Percentiles rank a stretch among this genome's conserved stretches.
These are phyloP conservation scores for Aurelia aurita DNA, from an alignment of 30 jellyfish, hydroid and myxozoan species.

Conservation along the genomic window DNA sequence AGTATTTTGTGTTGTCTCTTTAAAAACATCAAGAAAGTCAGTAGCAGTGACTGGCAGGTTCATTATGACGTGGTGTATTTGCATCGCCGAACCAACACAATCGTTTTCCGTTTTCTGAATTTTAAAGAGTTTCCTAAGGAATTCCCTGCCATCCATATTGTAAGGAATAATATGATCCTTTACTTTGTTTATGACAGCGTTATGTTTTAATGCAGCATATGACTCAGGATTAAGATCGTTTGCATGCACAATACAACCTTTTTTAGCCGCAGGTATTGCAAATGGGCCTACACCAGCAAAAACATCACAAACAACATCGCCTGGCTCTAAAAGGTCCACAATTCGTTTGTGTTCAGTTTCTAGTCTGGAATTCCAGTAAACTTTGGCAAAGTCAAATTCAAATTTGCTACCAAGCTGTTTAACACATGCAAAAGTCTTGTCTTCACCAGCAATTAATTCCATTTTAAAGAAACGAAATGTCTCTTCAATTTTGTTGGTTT, in stretches of 20 bases:
- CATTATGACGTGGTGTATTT: slow-evolving; percentile 79
- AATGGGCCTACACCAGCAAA: slow-evolving; percentile 99
- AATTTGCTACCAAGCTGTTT: slow-evolving; percentile 90
- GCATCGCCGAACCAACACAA: not conserved
- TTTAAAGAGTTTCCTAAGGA: slow-evolving; percentile 27
- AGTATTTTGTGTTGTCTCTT: not conserved
- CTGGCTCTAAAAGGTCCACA: slow-evolving; percentile 57
- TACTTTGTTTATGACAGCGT: slow-evolving; percentile 74
- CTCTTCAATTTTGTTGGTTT: slow-evolving; percentile 84
- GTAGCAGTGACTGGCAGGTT: slow-evolving; percentile 95
- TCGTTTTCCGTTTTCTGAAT: not conserved
- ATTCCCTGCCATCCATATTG: slow-evolving; percentile 88
- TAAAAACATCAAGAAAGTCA: slow-evolving; percentile 84
- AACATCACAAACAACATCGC: slow-evolving; percentile 92
- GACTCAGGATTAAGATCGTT: slow-evolving; percentile 92
- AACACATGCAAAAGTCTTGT: slow-evolving; percentile 79
- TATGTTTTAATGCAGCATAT: slow-evolving; percentile 69
- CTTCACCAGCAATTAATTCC: slow-evolving; percentile 97
- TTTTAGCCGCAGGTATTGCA: slow-evolving; percentile 95
- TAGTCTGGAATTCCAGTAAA: slow-evolving; percentile 97
- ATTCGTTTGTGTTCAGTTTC: slow-evolving; percentile 92
- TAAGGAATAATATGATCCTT: slow-evolving; percentile 29
- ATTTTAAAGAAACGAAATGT: slow-evolving; percentile 87
- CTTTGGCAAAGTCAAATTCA: slow-evolving; percentile 93
- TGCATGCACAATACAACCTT: slow-evolving; percentile 86